Evolutionary conservation across 2,888 invertebrate species (phyloP), one percentile per base, ranked within the genome.

Genomic region (Sialis lutaria): DNA sequence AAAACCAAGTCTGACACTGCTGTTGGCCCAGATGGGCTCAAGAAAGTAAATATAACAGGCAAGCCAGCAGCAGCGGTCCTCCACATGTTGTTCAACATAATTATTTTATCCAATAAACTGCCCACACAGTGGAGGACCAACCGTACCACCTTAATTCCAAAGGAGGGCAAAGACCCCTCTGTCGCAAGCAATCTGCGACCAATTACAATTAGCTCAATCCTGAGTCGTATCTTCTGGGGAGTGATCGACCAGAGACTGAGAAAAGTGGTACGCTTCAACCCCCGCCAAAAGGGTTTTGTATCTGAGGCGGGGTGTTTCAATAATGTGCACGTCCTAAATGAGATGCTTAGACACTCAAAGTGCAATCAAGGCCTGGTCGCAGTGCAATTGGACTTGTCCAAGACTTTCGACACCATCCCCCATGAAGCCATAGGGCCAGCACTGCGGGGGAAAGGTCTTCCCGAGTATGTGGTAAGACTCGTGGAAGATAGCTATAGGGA

Each of bases 381-480:
- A 44, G 62, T 58, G 45, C 58, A 61, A 37, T 53, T 68, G 30
- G 67, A 68, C 52, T 60, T 67, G 32, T 57, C 61, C 9, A 67
- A 67, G 53, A 67, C 65, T 4, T 67, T 64, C 51, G 65, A 65
- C 4, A 22, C 22, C 2, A 22, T 22, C 2, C 22, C 22, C 22
- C 22, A 22, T 22, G 22, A 22, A 22, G 22, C 22, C 22, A 22
- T 22, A 22, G 22, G 22, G 50, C 53, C 52, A 3, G 55, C 61
- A 41, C 55, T 68, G 46, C 50, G 54, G 13, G 49, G 50, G 5
- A 53, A 57, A 34, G 64, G 61, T 10, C 49, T 64, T 32, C 64
- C 63, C 1, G 42, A 35, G 44, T 50, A 41, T 1, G 56, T 64
- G 34, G 53, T 56, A 10, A 49, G 53, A 2, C 62, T 63, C 46